Evolutionary conservation across 1,140 invertebrate species (phyloP), one percentile per base, ranked within the genome.

Genomic region (Sarcophaga peregrina): DNA sequence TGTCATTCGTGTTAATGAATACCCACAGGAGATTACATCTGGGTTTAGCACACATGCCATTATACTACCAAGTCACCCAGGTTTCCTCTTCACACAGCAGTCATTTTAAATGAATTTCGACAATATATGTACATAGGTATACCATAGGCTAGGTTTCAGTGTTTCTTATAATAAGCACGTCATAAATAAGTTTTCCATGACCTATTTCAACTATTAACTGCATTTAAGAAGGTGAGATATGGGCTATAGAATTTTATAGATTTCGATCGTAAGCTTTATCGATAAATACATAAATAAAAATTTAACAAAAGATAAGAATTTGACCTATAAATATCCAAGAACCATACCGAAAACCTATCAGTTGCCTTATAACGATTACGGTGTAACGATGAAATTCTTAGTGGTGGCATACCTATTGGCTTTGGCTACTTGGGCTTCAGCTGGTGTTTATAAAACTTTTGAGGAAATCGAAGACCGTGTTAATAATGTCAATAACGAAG

Each of bases 361-460:
- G 80, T 81, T 52, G 75, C n/a, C 17, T 78, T 17, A 8, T 8
- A 8, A 47, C 75, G n/a, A 37, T 37, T 37, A 37, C 25, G 25
- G 68, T 46, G 37, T 45, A 58, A 80, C 8, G 20, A 89, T 89
- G 88, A 89, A 89, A 84, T 84, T 88, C n/a, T 83, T 89, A 7
- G 54, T 89, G 15, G 86, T 89, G 3, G 87, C 88, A 45, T 75
- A 87, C 25, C 25, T 37, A 4, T 37, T 37, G 25, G 25, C 25
- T 37, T 37, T 37, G 1, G 25, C 25, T 37, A 37, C 25, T 37
- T 37, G 1, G 83, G 86, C 87, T 45, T 81, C 89, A 83, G 86
- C 88, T 83, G 85, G 83, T 76, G 87, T 86, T 76, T 85, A 85
- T 7, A 87, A 84, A 81, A 86, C 85, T n/a, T 85, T 83, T 37